Evolutionary conservation across 2,888 invertebrate genomes (phyloP).

Genomic region (Frankliniella intonsa): DNA sequence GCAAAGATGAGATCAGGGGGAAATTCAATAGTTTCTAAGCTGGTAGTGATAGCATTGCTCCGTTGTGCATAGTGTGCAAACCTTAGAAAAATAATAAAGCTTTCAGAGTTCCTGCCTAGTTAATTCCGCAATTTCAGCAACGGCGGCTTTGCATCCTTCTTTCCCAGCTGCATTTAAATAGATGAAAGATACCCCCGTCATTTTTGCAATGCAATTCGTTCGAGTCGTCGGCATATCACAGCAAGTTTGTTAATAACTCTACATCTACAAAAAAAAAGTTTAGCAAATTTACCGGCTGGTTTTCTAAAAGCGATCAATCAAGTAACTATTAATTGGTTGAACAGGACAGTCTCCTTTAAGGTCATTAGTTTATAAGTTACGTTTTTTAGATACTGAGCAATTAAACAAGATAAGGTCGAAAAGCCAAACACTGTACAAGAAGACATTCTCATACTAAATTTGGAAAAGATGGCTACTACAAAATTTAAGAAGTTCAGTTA

Average conservation of each 20-base stretch:
- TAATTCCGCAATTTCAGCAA: no score
- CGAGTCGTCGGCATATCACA: slow-evolving; percentile 21
- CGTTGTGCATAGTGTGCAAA: no score
- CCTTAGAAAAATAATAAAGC: no score
- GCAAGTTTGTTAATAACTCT: slow-evolving; percentile 7
- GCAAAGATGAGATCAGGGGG: no score
- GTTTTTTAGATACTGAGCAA: slow-evolving; percentile 2
- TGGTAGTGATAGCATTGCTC: no score
- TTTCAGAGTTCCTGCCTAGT: no score
- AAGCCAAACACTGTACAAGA: slow-evolving; percentile 13
- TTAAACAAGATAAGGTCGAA: not conserved
- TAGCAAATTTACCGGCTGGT: not conserved
- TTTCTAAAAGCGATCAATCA: slow-evolving; percentile 5
- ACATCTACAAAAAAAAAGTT: not conserved
- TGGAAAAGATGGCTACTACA: not conserved
- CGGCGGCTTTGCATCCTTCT: no score
- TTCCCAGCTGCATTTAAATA: no score
- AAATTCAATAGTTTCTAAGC: no score
- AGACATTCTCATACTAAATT: slow-evolving; percentile 4
- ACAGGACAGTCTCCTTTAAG: slow-evolving; percentile 15
- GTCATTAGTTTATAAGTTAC: not conserved
- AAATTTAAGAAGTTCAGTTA: slow-evolving; percentile 13
- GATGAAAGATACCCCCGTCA: no score
- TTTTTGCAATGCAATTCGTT: not conserved
- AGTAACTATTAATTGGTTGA: not conserved